Percentiles rank a stretch among this genome's conserved stretches.
Conservation (phyloP, 2,797 vertebrate genomes). For the Acridotheres tristis region DNA sequence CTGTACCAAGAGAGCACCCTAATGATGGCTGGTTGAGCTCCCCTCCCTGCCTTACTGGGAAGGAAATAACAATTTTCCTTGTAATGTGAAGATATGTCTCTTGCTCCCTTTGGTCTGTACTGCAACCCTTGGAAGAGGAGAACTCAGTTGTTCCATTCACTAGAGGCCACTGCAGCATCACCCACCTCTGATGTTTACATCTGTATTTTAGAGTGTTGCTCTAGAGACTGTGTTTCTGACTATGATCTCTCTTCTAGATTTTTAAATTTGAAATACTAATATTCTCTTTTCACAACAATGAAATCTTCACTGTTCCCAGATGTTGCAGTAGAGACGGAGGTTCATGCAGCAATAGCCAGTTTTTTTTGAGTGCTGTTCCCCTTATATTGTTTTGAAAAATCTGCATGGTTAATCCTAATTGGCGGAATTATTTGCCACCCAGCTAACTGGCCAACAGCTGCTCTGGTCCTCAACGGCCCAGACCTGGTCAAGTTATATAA, state of each 20-base stretch:
- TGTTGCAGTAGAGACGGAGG: too few species aligned
- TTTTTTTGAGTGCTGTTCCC: too few species aligned
- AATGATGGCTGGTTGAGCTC: not conserved
- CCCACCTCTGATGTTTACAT: not conserved
- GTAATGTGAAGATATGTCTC: rapidly evolving
- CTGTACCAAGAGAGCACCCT: not conserved
- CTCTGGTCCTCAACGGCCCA: too few species aligned
- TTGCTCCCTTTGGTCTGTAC: not conserved
- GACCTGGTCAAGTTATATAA: too few species aligned
- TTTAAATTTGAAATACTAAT: not conserved
- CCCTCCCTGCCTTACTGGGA: not conserved
- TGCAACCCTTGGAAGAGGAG: not conserved
- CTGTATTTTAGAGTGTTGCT: not conserved
- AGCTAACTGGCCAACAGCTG: too few species aligned
- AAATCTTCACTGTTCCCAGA: not conserved
- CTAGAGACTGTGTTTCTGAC: not conserved
- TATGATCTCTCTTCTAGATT: not conserved
- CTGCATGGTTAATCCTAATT: too few species aligned
- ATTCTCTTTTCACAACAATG: not conserved
- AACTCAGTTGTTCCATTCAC: not conserved
- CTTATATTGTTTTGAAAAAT: too few species aligned
- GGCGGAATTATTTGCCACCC: too few species aligned
- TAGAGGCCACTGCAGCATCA: not conserved
- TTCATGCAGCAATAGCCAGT: too few species aligned
- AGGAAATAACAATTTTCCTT: not conserved